Base-by-base conservation (phyloP, 2,888 invertebrate genomes). In the Aquatica leii region DNA sequence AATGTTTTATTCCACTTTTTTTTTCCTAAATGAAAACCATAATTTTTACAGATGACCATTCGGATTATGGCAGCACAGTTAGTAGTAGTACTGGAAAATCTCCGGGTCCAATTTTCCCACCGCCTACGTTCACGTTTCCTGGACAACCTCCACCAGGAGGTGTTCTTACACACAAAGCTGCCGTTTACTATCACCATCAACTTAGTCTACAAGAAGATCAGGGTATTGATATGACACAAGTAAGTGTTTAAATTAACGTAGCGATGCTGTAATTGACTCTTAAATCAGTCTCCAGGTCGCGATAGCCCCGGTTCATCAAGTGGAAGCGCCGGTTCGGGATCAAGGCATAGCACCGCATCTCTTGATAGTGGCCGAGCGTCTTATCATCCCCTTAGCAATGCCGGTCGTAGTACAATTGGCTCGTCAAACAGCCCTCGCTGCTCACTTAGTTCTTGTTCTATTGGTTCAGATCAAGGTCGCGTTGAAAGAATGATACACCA, bases 291-390 rank as follows among this genome's bases (percentile, higher is more conserved):
- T 75, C 95, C 95, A 43, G 95, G 95, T n/a, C 88, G 95, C 64
- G 95, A 95, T 82, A 95, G 95, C 78, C 95, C 95, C 11, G 95
- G 95, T 11, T 92, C 92, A 0, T 94, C 94, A 12, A 91, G 94
- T 58, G 94, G 94, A 6, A 93, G 93, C 20, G 91, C 91, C 0
- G 94, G 94, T 40, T 93, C 93, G 1, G 93, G 93, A 17, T 94
- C 94, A 14, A 86, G 96, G 46, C 94, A 96, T 81, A 94, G 94
- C 67, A 95, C 95, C 0, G 94, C 95, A 17, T 92, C 91, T 15
- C 83, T 96, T 75, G 96, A 96, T 84, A 94, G 94, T 72, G 96
- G 96, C n/a, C 86, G 95, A 67, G 95, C 95, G 24, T 95, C 95
- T 9, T 91, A 93, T 80, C 85, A 86, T 76, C 85, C 86, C 66